Evolutionary conservation across 2,797 vertebrate species (phyloP).

Genomic region (Urophycis tenuis): DNA sequence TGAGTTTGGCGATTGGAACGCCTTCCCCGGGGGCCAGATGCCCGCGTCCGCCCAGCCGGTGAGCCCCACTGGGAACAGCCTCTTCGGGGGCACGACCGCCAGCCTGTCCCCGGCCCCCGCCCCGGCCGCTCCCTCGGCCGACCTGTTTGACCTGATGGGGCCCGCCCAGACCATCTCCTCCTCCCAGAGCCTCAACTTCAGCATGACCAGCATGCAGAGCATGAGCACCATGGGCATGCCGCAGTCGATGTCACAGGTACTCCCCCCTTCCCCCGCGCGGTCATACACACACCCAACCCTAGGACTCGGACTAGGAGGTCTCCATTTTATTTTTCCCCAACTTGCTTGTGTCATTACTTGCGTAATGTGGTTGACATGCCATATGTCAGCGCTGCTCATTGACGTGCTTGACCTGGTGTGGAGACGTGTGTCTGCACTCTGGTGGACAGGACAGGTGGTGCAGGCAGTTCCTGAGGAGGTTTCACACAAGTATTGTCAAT

Average conservation of each 20-base stretch:
- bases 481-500: neutral
- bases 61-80: constrained; percentile 59
- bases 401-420: neutral
- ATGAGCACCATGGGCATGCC: constrained; percentile 72
- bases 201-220: constrained; percentile 79
- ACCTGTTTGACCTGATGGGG: constrained; percentile 90
- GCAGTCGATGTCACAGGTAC: constrained; percentile 87
- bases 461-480: neutral
- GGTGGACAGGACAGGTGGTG: neutral
- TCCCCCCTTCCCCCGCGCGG: too few species aligned
- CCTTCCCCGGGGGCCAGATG: constrained; percentile 79
- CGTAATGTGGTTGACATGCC: neutral
- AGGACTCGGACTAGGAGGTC: neutral
- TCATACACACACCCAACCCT: neutral
- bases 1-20: constrained; percentile 95
- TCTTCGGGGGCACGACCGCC: constrained; percentile 68
- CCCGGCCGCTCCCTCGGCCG: constrained; percentile 68
- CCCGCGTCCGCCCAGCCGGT: constrained; percentile 65
- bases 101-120: constrained; percentile 46
- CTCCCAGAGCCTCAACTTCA: constrained; percentile 94
- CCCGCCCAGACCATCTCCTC: constrained; percentile 77
- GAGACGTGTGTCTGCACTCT: neutral
- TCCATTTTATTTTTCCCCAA: neutral
- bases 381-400: neutral
- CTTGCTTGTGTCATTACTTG: neutral